Base-by-base conservation (phyloP, 92 coral and sea anemone genomes). In the Blastomussa wellsi region DNA sequence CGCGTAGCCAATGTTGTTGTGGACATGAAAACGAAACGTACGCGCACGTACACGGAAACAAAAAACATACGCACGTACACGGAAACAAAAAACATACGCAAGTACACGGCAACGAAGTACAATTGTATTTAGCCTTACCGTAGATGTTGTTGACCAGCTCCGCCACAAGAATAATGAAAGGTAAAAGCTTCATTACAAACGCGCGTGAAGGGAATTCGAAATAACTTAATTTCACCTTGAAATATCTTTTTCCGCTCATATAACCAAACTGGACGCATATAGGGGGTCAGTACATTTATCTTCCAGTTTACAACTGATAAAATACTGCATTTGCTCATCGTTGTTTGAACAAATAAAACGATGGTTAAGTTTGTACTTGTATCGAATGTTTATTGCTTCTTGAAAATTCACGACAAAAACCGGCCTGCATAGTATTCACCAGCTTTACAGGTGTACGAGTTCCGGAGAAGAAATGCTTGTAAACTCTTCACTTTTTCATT, bases 391-490 rank as follows among this genome's bases (percentile, higher is more conserved):
- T 20, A 33, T 68, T 70, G 26, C 75, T 69, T 70, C 11, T n/a
- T n/a, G n/a, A n/a, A 10, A 70, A 70, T 70, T 28, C 28, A 38
- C 16, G 44, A 22, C 16, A 3, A 37, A 1, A 62, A 62, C 16
- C 4, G 33, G 16, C 5, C 35, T 62, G 14, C 15, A 26, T 4
- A 80, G 22, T 6, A 22, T 13, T 35, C 28, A 28, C 24, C 84
- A 80, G 75, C 84, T 80, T 67, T 62, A 24, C 84, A 80, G 84
- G 64, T 80, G 84, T 31, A 13, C 0, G 49, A 44, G 4, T 42
- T 62, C 22, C 2, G 8, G 10, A 28, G 24, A 75, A 14, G 35
- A 57, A 52, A 53, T 32, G 35, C 55, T 55, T 77, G 41, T 4
- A 53, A 52, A 53, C 68, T 77, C 22, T 52, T 35, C 81, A 52